Evolutionary conservation across 2,888 invertebrate species (phyloP).

Genomic region (Megamerina dolium): DNA sequence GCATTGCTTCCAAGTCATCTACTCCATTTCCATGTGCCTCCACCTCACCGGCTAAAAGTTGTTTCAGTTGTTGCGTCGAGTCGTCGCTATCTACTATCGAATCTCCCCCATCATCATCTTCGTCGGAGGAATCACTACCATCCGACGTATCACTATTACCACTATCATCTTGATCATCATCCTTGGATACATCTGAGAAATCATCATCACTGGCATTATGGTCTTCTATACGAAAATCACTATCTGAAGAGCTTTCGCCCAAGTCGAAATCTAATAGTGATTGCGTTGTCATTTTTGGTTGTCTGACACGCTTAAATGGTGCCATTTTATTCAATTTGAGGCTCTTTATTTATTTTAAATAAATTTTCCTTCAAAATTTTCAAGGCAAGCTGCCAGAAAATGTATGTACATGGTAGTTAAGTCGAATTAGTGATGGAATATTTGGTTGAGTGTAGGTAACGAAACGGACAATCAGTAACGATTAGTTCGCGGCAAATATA

Average conservation of each 20-base stretch:
- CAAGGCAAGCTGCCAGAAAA: too few relatives aligned
- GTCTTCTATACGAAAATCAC: slow-evolving; percentile 81
- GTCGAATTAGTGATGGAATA: too few relatives aligned
- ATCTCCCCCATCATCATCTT: slow-evolving; percentile 18
- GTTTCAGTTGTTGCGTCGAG: slow-evolving; percentile 31
- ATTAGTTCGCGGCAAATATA: too few relatives aligned
- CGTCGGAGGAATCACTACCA: slow-evolving; percentile 22
- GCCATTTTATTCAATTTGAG: slow-evolving; percentile 24
- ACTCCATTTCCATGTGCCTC: slow-evolving; percentile 19
- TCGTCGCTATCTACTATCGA: slow-evolving; percentile 23
- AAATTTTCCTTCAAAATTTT: too few relatives aligned
- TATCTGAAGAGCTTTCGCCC: slow-evolving; percentile 89
- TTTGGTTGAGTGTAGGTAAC: too few relatives aligned
- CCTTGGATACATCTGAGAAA: too few relatives aligned
- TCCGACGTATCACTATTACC: slow-evolving; percentile 15
- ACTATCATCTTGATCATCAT: slow-evolving; percentile 28
- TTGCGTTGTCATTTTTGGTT: slow-evolving; percentile 59
- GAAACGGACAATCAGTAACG: too few relatives aligned
- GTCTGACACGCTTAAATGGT: slow-evolving; percentile 53
- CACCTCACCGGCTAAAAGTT: slow-evolving; percentile 30
- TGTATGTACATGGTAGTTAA: too few relatives aligned
- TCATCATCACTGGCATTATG: slow-evolving; percentile 37
- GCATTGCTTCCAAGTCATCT: slow-evolving; percentile 19
- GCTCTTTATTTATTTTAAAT: not conserved
- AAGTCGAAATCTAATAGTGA: slow-evolving; percentile 76